Percentiles rank a stretch among this genome's conserved stretches.
These are phyloP conservation scores for Ceriagrion tenellum DNA, from an alignment of 2,888 invertebrate species.

Conservation along the genomic window DNA sequence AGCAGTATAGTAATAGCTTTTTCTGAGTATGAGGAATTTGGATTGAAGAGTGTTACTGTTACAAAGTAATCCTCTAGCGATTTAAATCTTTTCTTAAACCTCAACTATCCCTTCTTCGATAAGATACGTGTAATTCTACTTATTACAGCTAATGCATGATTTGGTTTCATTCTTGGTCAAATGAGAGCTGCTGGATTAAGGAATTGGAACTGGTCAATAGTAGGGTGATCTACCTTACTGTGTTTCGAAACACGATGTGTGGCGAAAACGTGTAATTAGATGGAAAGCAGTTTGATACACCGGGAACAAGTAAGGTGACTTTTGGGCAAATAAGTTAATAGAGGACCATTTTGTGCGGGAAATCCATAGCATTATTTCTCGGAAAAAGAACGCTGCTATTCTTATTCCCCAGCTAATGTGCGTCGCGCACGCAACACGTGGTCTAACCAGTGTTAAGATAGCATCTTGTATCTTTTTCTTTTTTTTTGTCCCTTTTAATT, in stretches of 20 bases:
- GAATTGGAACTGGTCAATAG: neutral
- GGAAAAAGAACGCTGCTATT: neutral
- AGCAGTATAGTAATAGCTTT: no score
- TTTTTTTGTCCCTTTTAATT: neutral
- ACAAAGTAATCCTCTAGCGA: no score
- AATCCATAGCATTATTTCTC: conserved; percentile 14
- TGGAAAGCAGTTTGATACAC: neutral
- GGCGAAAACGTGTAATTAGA: neutral
- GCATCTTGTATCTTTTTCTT: neutral
- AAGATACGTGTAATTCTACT: neutral
- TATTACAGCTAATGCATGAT: neutral
- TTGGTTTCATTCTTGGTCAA: no score
- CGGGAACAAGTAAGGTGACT: conserved; percentile 13
- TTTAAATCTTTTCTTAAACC: no score
- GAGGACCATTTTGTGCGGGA: neutral
- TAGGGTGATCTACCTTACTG: no score
- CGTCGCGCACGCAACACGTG: conserved; percentile 5
- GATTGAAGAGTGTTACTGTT: no score
- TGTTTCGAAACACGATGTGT: neutral
- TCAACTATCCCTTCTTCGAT: neutral
- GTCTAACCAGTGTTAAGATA: conserved; percentile 3
- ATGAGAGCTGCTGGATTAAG: neutral
- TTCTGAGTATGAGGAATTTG: no score
- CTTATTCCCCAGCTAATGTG: neutral
- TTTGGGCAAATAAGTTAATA: conserved; percentile 23